Evolutionary conservation across 2,888 invertebrate genomes (phyloP).

Genomic region (Folsomia manolachei): DNA sequence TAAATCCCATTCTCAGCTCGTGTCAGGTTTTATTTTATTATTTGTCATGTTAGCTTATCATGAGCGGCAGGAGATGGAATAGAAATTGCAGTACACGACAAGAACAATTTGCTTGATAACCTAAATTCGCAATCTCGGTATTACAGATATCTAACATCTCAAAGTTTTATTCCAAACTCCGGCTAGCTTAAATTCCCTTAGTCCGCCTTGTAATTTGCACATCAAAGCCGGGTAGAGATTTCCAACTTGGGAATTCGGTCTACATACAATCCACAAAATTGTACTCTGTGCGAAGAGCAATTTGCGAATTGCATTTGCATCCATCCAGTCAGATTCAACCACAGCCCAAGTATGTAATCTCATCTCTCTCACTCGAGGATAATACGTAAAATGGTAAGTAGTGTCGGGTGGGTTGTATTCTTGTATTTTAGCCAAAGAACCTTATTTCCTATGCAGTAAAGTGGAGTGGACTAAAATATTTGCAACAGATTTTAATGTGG

Average conservation of each 20-base stretch:
- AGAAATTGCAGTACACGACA: too few relatives aligned
- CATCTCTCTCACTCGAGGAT: background rate
- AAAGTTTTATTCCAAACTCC: conserved; percentile 1
- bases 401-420: background rate
- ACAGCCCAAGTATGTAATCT: background rate
- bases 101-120: too few relatives aligned
- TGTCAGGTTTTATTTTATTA: too few relatives aligned
- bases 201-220: conserved; percentile 7
- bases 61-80: too few relatives aligned
- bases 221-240: conserved; percentile 10
- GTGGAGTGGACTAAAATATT: too few relatives aligned
- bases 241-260: background rate
- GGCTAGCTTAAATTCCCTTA: background rate
- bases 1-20: too few relatives aligned
- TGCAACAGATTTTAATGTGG: too few relatives aligned
- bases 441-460: too few relatives aligned
- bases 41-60: too few relatives aligned
- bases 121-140: background rate
- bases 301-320: background rate
- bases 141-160: conserved; percentile 4
- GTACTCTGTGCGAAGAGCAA: conserved; percentile 7
- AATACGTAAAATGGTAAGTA: background rate
- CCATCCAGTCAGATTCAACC: background rate
- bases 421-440: too few relatives aligned
- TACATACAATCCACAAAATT: background rate